Evolutionary conservation across 2,888 invertebrate species (phyloP).

Genomic region (Cerastoderma edule): DNA sequence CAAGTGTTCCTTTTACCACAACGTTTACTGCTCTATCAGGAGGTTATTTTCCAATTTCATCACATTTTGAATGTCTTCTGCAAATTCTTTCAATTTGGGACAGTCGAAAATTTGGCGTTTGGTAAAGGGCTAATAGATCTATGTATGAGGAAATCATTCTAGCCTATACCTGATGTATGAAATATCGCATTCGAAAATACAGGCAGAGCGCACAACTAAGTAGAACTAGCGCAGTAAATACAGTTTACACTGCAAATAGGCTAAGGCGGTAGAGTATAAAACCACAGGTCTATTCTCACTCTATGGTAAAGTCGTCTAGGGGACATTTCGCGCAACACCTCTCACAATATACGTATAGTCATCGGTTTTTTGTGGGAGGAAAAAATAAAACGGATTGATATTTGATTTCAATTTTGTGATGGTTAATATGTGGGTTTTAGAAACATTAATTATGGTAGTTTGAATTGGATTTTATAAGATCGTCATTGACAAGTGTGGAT

Average conservation of each 20-base stretch:
- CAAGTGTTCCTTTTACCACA: too few species aligned
- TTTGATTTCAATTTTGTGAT: neutral
- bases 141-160: too few species aligned
- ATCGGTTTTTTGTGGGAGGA: neutral
- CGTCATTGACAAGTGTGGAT: neutral
- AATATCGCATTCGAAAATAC: too few species aligned
- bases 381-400: neutral
- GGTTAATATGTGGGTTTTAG: neutral
- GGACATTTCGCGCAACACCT: constrained; percentile 2
- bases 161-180: too few species aligned
- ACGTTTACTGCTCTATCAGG: too few species aligned
- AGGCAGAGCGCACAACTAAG: too few species aligned
- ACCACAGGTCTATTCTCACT: constrained; percentile 1
- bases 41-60: too few species aligned
- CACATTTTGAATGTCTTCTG: too few species aligned
- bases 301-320: neutral
- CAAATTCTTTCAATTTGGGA: too few species aligned
- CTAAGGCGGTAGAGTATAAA: constrained; percentile 4
- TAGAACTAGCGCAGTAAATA: too few species aligned
- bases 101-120: neutral
- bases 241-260: neutral
- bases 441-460: neutral
- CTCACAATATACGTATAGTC: neutral
- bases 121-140: neutral
- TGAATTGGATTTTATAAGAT: neutral